phyloP scores from a whole-genome alignment of 2,113 vertebrate genomes.

The Antennarius striatus region DNA sequence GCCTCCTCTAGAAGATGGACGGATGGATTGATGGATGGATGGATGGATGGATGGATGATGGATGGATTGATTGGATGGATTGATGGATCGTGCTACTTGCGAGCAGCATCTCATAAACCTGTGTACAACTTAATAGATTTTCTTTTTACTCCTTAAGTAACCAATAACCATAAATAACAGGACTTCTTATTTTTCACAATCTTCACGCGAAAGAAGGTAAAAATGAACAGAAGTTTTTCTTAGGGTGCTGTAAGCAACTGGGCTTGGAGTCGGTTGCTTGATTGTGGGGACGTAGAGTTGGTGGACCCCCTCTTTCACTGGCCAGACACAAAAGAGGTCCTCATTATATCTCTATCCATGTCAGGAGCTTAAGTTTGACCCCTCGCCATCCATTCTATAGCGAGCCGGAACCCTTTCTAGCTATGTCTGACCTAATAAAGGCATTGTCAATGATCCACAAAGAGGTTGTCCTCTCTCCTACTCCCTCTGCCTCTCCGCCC shows the following conservation, averaged over 20 bases:
- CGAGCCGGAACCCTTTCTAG: conserved; percentile 80
- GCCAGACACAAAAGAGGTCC: conserved; percentile 58
- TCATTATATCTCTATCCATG: conserved; percentile 82
- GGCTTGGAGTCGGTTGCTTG: conserved; percentile 51
- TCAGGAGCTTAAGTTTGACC: conserved; percentile 78
- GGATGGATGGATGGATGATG: too few species aligned
- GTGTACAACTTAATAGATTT: too few species aligned
- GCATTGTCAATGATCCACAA: conserved; percentile 83
- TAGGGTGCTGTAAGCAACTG: conserved; percentile 35
- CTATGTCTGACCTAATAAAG: conserved; percentile 80
- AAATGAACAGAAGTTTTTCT: conserved; percentile 5
- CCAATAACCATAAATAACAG: too few species aligned
- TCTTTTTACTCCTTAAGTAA: too few species aligned
- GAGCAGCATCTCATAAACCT: too few species aligned
- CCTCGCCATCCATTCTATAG: conserved; percentile 76
- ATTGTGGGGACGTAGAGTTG: conserved; percentile 56
- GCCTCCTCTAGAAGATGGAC: too few species aligned
- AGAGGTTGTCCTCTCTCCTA: conserved; percentile 64
- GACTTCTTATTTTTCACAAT: too few species aligned
- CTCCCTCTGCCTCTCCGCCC: conserved; percentile 32
- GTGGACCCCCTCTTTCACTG: conserved; percentile 52
- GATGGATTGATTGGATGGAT: too few species aligned
- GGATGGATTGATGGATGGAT: too few species aligned
- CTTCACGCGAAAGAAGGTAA: too few species aligned
- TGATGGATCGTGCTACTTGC: too few species aligned